phyloP scores from a whole-genome alignment of 2,797 vertebrate species.

The Bovichtus diacanthus region DNA sequence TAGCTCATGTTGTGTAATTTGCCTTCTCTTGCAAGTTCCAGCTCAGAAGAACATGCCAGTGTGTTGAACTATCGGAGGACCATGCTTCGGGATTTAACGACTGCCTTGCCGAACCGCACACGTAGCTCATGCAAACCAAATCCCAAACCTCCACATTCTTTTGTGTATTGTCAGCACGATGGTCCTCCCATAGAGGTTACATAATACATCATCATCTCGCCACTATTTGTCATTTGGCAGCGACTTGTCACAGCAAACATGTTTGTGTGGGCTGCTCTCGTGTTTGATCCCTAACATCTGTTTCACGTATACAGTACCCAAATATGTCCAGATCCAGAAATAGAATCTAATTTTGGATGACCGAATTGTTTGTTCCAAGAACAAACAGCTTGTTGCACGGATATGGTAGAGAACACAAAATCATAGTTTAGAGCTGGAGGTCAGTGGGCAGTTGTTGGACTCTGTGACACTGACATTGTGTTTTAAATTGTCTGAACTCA shows the following conservation, averaged over 20 bases:
- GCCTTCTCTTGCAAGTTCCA: slow-evolving; percentile 26
- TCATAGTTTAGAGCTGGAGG: slow-evolving; percentile 34
- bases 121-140: slow-evolving; percentile 51
- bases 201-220: slow-evolving; percentile 57
- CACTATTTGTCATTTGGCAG: slow-evolving; percentile 71
- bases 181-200: slow-evolving; percentile 60
- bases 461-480: slow-evolving; percentile 20
- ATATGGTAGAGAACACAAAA: slow-evolving; percentile 46
- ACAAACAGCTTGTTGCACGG: slow-evolving; percentile 70
- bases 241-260: slow-evolving; percentile 76
- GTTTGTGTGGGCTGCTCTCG: slow-evolving; percentile 63
- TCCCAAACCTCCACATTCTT: slow-evolving; percentile 70
- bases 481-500: slow-evolving; percentile 38
- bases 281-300: slow-evolving; percentile 77
- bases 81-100: slow-evolving; percentile 30
- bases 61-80: slow-evolving; percentile 9
- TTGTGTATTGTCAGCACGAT: slow-evolving; percentile 38
- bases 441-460: slow-evolving; percentile 28
- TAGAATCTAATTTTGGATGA: slow-evolving; percentile 73
- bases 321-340: slow-evolving; percentile 61
- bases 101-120: slow-evolving; percentile 41
- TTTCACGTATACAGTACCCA: slow-evolving; percentile 54
- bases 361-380: slow-evolving; percentile 72
- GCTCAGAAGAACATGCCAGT: slow-evolving; percentile 22
- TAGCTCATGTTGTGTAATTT: slow-evolving; percentile 7